These are phyloP conservation scores for Melanostoma scalare DNA, from an alignment of 2,888 invertebrate genomes.

Conservation along the genomic window DNA sequence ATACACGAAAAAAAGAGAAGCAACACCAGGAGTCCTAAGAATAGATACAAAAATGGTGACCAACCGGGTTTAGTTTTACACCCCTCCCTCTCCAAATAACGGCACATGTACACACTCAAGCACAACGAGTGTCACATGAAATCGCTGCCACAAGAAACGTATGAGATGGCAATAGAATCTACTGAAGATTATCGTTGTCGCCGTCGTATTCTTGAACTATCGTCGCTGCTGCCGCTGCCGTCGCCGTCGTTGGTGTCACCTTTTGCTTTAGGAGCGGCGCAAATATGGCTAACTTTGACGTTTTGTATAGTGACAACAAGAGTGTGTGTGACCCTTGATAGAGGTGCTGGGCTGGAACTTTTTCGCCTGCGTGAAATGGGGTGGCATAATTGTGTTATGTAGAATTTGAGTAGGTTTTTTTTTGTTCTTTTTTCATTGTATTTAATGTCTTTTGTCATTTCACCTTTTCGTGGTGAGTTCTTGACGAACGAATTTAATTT, in stretches of 20 bases:
- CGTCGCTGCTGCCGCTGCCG: constrained; percentile 73
- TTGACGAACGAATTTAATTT: constrained; percentile 32
- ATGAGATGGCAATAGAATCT: constrained; percentile 61
- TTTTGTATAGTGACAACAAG: constrained; percentile 76
- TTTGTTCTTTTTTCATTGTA: constrained; percentile 16
- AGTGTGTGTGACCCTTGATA: constrained; percentile 66
- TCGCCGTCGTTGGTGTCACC: constrained; percentile 72
- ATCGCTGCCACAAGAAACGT: constrained; percentile 48
- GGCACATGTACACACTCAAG: constrained; percentile 32
- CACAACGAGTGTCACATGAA: constrained; percentile 58
- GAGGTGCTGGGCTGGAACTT: constrained; percentile 71
- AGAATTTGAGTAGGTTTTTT: constrained; percentile 25
- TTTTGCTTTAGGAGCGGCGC: constrained; percentile 70
- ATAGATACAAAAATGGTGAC: constrained; percentile 73
- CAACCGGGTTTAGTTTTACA: constrained; percentile 72
- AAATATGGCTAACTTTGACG: constrained; percentile 78
- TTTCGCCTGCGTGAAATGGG: constrained; percentile 62
- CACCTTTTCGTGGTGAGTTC: constrained; percentile 58
- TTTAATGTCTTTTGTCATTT: constrained; percentile 10
- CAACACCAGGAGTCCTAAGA: constrained; percentile 54
- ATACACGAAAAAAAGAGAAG: constrained; percentile 59
- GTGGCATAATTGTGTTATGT: constrained; percentile 52
- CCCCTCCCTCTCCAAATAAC: constrained; percentile 59
- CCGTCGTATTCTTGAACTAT: constrained; percentile 61
- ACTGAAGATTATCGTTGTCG: constrained; percentile 75